Evolutionary conservation across 1,140 invertebrate genomes (phyloP), one percentile per base, ranked within the genome.

Genomic region (Formica exsecta): DNA sequence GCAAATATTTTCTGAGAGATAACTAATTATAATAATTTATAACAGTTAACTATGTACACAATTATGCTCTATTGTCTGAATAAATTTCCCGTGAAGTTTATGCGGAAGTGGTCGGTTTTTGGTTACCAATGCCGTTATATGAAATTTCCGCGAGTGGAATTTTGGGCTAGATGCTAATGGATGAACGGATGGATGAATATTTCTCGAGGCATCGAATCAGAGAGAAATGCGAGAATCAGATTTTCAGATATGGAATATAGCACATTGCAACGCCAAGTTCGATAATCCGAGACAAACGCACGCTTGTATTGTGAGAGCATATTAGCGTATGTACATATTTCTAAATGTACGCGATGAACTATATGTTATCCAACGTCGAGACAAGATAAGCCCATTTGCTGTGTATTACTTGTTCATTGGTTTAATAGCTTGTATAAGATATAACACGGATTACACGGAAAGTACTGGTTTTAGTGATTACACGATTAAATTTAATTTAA

Each of bases 1-100:
- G 68, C 54, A 61, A 74, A 74, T 61, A 48, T 74, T 73, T 83
- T 59, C 54, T 19, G 54, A 44, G 19, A 81, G 54, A 80, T 1
- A 25, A 80, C 13, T 44, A 36, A 80, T 81, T 71, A 22, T 22
- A 71, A 59, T 81, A 81, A 81, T 81, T 81, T 81, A 71, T 59
- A 36, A 81, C 3, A 57, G 36, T 2, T 11, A 59, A 80, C 9
- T 29, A 13, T 57, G 41, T 19, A 11, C 13, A 29, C 5, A 38
- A 9, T 54, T 51, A 48, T 16, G 13, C 13, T n/a, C 44, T 13
- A 68, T 48, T 9, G 62, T 36, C 5, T 13, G 16, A 80, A 57
- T 68, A 2, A 66, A 66, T 79, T 66, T 66, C 1, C n/a, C 22
- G 25, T 16, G 57, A 19, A 64, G 25, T 76, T 62, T 76, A 77